Percentiles rank a stretch among this genome's conserved stretches.
phyloP scores from a whole-genome alignment of 2,113 vertebrate species.

The Saccopteryx bilineata region DNA sequence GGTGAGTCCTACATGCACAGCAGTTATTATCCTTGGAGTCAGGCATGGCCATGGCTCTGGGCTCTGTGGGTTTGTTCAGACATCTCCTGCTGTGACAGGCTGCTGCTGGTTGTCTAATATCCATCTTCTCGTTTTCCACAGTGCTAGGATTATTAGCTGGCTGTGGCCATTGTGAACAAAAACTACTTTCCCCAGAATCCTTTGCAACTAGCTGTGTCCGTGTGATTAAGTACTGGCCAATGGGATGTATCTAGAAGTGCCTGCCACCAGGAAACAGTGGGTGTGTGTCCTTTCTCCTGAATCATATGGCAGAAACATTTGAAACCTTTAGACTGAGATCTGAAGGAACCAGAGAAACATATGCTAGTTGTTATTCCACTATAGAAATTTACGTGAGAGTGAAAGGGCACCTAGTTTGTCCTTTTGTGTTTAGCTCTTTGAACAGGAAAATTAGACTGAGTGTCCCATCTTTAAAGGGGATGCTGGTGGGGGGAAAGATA shows the following conservation, averaged over 20 bases:
- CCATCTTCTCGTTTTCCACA: not conserved
- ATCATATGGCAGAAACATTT: not conserved
- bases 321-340: not conserved
- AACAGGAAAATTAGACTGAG: not conserved
- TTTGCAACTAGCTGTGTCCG: not conserved
- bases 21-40: not conserved
- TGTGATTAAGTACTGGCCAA: not conserved
- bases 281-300: not conserved
- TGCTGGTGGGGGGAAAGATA: no score
- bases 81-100: not conserved
- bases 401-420: not conserved
- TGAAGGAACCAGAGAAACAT: not conserved
- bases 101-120: not conserved
- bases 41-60: not conserved
- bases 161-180: not conserved
- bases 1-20: not conserved
- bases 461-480: not conserved
- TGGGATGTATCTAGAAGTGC: not conserved
- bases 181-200: not conserved
- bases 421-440: not conserved
- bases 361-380: not conserved
- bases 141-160: not conserved
- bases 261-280: not conserved
- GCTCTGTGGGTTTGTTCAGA: not conserved
- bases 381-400: not conserved